Evolutionary conservation across 1,140 invertebrate species (phyloP), one percentile per base, ranked within the genome.

Genomic region (Pseudomyrmex flavicornis): DNA sequence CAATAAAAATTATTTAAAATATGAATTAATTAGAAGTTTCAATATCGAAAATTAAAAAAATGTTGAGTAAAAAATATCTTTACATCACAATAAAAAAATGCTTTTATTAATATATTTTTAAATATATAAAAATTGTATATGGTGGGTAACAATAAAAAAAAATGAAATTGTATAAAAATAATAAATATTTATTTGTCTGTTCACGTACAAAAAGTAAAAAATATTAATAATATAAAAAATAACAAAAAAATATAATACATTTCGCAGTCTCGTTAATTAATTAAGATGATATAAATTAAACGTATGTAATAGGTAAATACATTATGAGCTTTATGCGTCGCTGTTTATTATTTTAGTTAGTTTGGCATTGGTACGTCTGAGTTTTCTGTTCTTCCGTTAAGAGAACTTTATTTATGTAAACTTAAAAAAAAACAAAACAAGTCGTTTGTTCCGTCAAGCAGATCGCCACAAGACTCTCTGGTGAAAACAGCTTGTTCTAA

Each of bases 151-250:
- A 13, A 12, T 35, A 46, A 12, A 52, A 15, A 52, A 15, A n/a
- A 82, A 44, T 13, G 15, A 35, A 52, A 13, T 75, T 69, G 22
- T 79, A 87, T 61, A 89, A 85, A 91, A 90, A 92, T 85, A 92
- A 91, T 92, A 92, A 92, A 93, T 92, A 92, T 92, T 93, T 93
- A 92, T 92, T 92, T 91, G 87, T 92, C 91, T 87, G 35, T 35
- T 35, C 5, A 35, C 35, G 88, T 90, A 91, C 90, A 92, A 77
- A 85, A 88, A 82, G 62, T 83, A 85, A 79, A 69, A 35, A 35
- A 35, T 35, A 35, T 35, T 7, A 35, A 35, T 35, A 35, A 35
- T 35, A 35, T 35, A 35, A 35, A 35, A 70, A 68, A 66, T 61
- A 72, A 61, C 8, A 62, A 58, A 80, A 90, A 75, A 79, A 86